phyloP scores from a whole-genome alignment of 2,888 invertebrate species.

The Cataglyphis cursor region DNA sequence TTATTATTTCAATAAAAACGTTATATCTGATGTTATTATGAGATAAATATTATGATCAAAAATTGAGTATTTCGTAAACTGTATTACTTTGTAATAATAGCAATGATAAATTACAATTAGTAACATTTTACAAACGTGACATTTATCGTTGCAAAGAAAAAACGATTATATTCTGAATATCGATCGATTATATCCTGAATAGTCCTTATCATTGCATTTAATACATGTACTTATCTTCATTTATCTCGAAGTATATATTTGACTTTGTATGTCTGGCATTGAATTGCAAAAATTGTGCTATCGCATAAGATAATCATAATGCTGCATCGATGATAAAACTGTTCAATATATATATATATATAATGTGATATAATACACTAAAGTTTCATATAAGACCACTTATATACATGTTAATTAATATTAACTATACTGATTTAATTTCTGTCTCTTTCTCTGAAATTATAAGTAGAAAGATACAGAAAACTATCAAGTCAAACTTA shows the following conservation, averaged over 20 bases:
- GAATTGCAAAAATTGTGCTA: constrained; percentile 7
- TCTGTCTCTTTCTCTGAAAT: not conserved
- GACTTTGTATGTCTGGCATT: not conserved
- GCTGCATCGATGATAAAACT: constrained; percentile 17
- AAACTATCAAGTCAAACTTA: not conserved
- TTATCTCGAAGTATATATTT: not conserved
- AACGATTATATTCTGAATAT: constrained; percentile 8
- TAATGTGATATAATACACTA: not conserved
- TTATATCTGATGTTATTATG: not conserved
- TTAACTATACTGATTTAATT: not conserved
- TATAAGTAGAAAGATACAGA: not conserved
- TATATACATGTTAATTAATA: constrained; percentile 15
- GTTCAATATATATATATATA: not conserved
- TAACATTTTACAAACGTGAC: not conserved
- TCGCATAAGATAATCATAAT: constrained; percentile 4
- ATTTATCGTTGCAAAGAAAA: constrained; percentile 8
- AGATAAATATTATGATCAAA: not conserved
- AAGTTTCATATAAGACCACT: not conserved
- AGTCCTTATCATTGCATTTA: not conserved
- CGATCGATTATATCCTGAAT: constrained; percentile 2
- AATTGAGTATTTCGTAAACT: not conserved
- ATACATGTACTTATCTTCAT: not conserved
- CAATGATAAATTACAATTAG: too few relatives aligned
- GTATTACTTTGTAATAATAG: constrained; percentile 10
- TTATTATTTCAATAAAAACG: not conserved